These are phyloP conservation scores for Percopsis transmontana DNA, from an alignment of 2,113 vertebrate species.

Conservation along the genomic window DNA sequence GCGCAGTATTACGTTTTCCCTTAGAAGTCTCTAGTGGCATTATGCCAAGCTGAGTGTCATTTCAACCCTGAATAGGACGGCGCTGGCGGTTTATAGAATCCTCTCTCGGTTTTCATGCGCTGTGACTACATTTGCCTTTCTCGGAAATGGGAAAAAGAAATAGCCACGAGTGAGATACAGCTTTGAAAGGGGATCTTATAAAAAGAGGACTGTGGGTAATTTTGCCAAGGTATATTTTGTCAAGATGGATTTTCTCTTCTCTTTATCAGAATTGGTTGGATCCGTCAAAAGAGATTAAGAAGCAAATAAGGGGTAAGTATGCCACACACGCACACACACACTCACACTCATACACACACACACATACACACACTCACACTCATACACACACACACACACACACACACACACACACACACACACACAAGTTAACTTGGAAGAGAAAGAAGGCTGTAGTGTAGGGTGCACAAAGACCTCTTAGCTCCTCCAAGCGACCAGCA, in stretches of 20 bases:
- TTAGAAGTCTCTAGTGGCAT: constrained; percentile 49
- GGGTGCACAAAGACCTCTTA: too few species aligned
- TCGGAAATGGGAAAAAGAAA: constrained; percentile 16
- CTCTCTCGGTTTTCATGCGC: constrained; percentile 37
- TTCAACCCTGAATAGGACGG: constrained; percentile 43
- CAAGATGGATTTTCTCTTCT: constrained; percentile 42
- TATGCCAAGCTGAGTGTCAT: constrained; percentile 49
- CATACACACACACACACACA: constrained; percentile 13
- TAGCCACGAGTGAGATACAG: constrained; percentile 1
- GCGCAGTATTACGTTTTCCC: constrained; percentile 35
- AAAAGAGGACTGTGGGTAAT: constrained; percentile 24
- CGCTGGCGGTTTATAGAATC: constrained; percentile 43
- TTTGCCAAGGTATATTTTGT: constrained; percentile 39
- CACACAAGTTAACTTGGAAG: not conserved
- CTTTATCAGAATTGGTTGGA: constrained; percentile 90
- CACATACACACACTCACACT: constrained; percentile 5
- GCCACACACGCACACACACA: constrained; percentile 6
- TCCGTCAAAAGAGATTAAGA: constrained; percentile 99
- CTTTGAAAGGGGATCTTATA: constrained; percentile 19
- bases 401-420: not conserved
- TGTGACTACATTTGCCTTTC: constrained; percentile 33
- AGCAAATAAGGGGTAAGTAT: constrained; percentile 95
- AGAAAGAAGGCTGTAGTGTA: too few species aligned
- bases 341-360: not conserved
- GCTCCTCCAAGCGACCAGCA: too few species aligned